Conservation (phyloP, 2,113 vertebrate species). For the Aphelocoma coerulescens region DNA sequence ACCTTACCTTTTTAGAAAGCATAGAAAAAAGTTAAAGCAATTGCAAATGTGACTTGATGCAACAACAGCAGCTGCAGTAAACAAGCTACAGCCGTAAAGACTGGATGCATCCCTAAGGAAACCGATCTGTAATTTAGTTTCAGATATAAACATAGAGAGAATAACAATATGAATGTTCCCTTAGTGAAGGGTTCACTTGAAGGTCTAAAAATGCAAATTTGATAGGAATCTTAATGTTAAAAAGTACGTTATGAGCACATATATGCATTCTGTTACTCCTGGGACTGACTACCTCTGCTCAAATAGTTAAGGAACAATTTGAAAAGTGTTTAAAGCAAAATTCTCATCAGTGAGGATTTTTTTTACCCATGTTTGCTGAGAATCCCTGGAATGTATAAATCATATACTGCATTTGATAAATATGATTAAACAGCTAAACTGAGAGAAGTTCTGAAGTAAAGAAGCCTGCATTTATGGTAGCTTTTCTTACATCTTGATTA, state of each 20-base stretch:
- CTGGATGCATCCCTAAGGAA: constrained; percentile 17
- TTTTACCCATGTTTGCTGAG: not conserved
- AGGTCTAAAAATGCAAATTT: constrained; percentile 42
- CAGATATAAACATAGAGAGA: not conserved
- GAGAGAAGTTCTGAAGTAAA: not conserved
- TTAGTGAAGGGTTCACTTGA: not conserved
- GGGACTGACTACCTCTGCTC: not conserved
- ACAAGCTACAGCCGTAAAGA: not conserved
- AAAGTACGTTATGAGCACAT: not conserved
- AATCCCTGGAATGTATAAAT: not conserved
- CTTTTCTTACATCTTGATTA: constrained; percentile 5
- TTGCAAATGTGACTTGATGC: constrained; percentile 1
- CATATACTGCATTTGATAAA: not conserved
- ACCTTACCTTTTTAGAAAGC: not conserved
- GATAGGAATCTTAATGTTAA: constrained; percentile 5
- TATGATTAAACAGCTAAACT: not conserved
- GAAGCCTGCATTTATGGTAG: not conserved
- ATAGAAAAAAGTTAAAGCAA: not conserved
- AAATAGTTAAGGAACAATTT: not conserved
- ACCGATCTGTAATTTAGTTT: constrained; percentile 29
- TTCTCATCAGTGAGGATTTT: not conserved
- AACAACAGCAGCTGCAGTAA: not conserved
- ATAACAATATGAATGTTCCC: not conserved
- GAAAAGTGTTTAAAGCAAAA: not conserved
- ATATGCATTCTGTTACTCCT: not conserved